Base-by-base conservation (phyloP, 2,113 vertebrate species). In the Ondatra zibethicus region DNA sequence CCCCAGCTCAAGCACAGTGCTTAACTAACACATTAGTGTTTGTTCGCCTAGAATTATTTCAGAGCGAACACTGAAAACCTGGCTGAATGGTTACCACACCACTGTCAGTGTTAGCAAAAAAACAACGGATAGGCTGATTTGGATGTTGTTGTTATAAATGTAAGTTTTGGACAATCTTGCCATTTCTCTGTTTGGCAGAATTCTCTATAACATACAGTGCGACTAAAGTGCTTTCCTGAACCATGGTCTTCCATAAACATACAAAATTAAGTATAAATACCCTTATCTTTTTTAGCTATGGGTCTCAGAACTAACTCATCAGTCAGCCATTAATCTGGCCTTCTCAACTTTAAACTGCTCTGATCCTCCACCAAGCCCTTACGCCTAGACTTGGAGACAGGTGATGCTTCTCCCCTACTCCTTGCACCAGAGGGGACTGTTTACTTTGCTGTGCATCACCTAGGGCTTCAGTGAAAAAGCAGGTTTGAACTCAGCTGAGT, bases 101-200 rank as follows among this genome's bases (percentile, higher is more conserved):
- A 70, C 6, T 52, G 2, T 45, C 16, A 3, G 65, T 82, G 13
- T 81, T 45, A 19, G 4, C n/a, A 95, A 87, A 55, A 23, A 75
- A 81, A 78, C 31, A 75, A 14, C 27, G 47, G 82, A 14, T 90
- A 27, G 76, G n/a, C 61, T 78, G n/a, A 72, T 52, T 91, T 91
- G 31, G 47, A 33, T 81, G 81, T 86, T 91, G 0, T 91, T 70
- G 33, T 45, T 21, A 63, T 39, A 52, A 81, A 52, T 58, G 36
- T 82, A 77, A 95, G 17, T 68, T 81, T 42, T 76, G 85, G 90
- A 17, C 25, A 66, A 61, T 63, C 50, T 39, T 72, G 5, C 39
- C 27, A 65, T 96, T 84, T 93, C 61, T 89, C 76, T 17, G 88
- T 89, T 76, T 29, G 91, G 50, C 61, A 42, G 36, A 68, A 89